Base-by-base conservation (phyloP, 2,888 invertebrate genomes). In the Phortica magna region DNA sequence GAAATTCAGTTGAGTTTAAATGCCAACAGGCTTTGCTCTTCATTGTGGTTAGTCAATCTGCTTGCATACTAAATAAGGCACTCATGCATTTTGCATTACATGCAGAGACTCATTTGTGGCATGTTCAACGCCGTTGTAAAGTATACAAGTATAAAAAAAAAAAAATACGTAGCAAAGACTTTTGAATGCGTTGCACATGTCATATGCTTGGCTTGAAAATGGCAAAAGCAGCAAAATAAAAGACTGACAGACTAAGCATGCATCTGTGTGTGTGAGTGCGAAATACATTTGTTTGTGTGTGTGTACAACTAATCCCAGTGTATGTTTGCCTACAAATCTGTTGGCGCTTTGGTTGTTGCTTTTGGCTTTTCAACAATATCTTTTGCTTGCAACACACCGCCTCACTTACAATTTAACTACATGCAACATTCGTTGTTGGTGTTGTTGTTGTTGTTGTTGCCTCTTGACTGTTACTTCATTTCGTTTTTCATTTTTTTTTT, bases 111-210 rank as follows among this genome's bases (percentile, higher is more conserved):
- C 87, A 88, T 88, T 88, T 88, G 84, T 85, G 83, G 64, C 10
- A 59, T 59, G 39, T 22, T 64, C 19, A 31, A 7, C 64, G 59
- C 31, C 31, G 31, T 31, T 31, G 31, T 31, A 31, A 31, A 31
- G 31, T 31, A 31, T 31, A 31, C 2, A 31, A 31, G 31, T 31
- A 2, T 2, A 4, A 9, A 59, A 64, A 84, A 83, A 82, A 85
- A n/a, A n/a, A n/a, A n/a, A n/a, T n/a, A n/a, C n/a, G n/a, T n/a
- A n/a, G 88, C 81, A 85, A 85, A 85, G 87, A 88, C 84, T 86
- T 83, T 83, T 85, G 85, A 85, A 85, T 85, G 78, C 82, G 77
- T 83, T 80, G 85, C 88, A 88, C 88, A 88, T 86, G 87, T 83
- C 87, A 82, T 78, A 81, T 73, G 88, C 82, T 87, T 88, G 82